Base-by-base conservation (phyloP, 2,888 invertebrate species). In the Dolomedes plantarius region DNA sequence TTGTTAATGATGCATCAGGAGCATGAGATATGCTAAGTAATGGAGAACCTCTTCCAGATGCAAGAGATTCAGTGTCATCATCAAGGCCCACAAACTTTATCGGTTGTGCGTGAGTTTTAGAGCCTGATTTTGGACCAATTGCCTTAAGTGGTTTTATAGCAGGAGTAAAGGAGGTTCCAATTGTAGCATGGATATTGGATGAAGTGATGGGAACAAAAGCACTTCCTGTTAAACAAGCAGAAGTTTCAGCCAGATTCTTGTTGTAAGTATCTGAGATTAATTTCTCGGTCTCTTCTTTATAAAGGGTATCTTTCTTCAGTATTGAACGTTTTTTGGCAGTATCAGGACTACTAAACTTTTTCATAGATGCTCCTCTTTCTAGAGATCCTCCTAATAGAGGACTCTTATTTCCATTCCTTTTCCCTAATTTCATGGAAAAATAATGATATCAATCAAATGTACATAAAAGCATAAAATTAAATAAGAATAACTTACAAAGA, bases 301-400 rank as follows among this genome's bases (percentile, higher is more conserved):
- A 81, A 16, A 94, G 92, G 89, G 95, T 94, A 71, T 95, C 94
- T 91, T 95, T 95, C 92, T 95, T 95, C 89, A 95, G 92, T 90
- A 95, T 95, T 88, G 95, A 95, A 91, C 95, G 95, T 83, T 95
- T 95, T 89, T 94, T 91, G 68, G 89, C 89, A 19, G 88, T 90
- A 87, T 90, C 90, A 11, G 91, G 91, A 87, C 91, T 91, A 74
- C 90, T 90, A 41, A 80, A 74, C 56, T 78, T 76, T 68, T 83
- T 81, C 69, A 78, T 65, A 36, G 87, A 69, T n/a, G 78, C 68
- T 19, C 72, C 74, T 65, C 74, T 67, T 67, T 83, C 83, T 27
- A 76, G 67, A 13, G 80, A 68, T 62, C 87, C 87, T n/a, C 81
- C 77, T 13, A 81, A 68, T 27, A 88, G 56, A 67, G 86, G 79